A percentile compares a stretch with the other conserved stretches of the same genome.
These are phyloP conservation scores for Alexandromys fortis DNA, from an alignment of 2,113 vertebrate genomes.

Conservation along the genomic window DNA sequence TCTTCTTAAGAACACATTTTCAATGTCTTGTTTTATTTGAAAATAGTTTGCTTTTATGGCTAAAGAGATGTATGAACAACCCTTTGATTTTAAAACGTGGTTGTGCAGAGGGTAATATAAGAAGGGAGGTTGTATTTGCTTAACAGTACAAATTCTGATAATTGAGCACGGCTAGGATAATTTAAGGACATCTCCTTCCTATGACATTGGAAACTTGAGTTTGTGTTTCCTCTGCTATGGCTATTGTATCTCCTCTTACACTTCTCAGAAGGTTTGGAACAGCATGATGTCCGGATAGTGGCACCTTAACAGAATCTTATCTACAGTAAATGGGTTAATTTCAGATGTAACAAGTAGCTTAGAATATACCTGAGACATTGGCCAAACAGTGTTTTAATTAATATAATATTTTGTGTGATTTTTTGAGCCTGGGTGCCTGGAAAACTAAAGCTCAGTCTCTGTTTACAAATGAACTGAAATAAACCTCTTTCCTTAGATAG, in stretches of 20 bases:
- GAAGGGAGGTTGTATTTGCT: neutral
- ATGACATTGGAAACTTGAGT: neutral
- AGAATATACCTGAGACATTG: too few species aligned
- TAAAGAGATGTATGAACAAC: neutral
- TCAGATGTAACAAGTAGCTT: too few species aligned
- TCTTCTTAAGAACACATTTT: neutral
- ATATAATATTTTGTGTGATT: too few species aligned
- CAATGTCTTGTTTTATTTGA: neutral
- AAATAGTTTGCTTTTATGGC: neutral
- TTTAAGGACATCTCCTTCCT: neutral
- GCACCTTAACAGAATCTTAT: neutral
- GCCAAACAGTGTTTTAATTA: too few species aligned
- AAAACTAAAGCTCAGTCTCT: too few species aligned
- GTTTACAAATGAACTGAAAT: neutral
- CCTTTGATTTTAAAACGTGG: neutral
- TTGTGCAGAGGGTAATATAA: neutral
- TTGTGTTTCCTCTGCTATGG: neutral
- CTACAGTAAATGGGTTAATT: neutral
- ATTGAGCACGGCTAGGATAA: neutral
- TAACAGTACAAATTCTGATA: neutral
- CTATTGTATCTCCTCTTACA: neutral
- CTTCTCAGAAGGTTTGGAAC: neutral
- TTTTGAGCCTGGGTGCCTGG: too few species aligned
- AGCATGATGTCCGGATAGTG: neutral
- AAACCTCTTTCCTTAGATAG: neutral